These are phyloP conservation scores for Alectura lathami DNA, from an alignment of 2,113 vertebrate species.

Conservation along the genomic window DNA sequence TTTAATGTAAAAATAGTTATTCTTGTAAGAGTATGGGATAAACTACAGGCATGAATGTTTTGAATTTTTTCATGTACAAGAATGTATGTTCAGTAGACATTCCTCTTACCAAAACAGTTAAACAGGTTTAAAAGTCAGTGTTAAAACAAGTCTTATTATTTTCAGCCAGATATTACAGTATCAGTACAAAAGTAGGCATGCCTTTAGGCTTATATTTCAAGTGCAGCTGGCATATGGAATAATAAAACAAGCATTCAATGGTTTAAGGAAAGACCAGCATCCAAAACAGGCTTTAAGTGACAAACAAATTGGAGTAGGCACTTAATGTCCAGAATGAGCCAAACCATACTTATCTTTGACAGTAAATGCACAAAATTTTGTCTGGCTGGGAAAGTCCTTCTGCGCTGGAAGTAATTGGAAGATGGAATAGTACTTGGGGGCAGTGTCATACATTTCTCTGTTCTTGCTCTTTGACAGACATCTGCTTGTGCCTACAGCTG, in stretches of 20 bases:
- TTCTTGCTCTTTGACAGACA: background rate
- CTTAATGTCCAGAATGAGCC: background rate
- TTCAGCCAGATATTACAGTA: background rate
- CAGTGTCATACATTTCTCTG: background rate
- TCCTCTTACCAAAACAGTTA: background rate
- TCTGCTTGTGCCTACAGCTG: background rate
- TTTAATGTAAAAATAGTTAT: background rate
- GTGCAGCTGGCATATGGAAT: background rate
- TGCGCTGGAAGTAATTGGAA: background rate
- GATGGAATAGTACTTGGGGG: background rate
- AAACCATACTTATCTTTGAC: background rate
- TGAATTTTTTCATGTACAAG: background rate
- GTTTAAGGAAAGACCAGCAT: background rate
- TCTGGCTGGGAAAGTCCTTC: background rate
- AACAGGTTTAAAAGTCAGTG: background rate
- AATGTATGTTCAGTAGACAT: fast-evolving
- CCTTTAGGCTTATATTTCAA: background rate
- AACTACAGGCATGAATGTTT: background rate
- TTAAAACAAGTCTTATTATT: background rate
- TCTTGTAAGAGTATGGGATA: background rate
- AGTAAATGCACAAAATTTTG: background rate
- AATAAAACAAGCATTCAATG: background rate
- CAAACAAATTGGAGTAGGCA: background rate
- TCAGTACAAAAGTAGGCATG: background rate
- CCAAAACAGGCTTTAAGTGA: background rate